Percentiles rank a stretch among this genome's conserved stretches.
Evolutionary conservation across 53 echinoderm and acorn worm species (phyloP).

Genomic region (Henricia sp.): DNA sequence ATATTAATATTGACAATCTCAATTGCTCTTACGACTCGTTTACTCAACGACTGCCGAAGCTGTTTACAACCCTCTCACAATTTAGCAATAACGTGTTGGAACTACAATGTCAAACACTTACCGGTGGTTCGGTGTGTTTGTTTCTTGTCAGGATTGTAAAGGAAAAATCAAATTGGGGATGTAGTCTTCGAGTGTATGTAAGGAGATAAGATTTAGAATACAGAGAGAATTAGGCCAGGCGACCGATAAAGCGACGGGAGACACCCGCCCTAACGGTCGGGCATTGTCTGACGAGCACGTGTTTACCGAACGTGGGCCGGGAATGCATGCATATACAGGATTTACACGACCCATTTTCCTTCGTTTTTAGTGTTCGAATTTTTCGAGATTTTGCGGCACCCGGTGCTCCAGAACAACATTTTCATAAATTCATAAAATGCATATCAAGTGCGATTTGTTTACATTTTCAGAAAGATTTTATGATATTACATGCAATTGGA

Average conservation of each 20-base stretch:
- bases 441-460: too few species aligned
- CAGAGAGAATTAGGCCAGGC: conserved; percentile 5
- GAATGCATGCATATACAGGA: too few species aligned
- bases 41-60: conserved; percentile 30
- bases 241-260: conserved; percentile 3
- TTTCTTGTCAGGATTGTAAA: not conserved
- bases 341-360: too few species aligned
- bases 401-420: too few species aligned
- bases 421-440: too few species aligned
- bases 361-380: too few species aligned
- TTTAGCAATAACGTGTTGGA: conserved; percentile 48
- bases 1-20: conserved; percentile 28
- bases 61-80: conserved; percentile 43
- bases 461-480: too few species aligned
- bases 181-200: conserved; percentile 26
- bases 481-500: too few species aligned
- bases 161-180: conserved; percentile 4
- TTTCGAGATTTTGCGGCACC: too few species aligned
- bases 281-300: not conserved
- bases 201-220: conserved; percentile 41
- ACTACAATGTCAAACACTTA: conserved; percentile 31
- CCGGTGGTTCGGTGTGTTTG: conserved; percentile 35
- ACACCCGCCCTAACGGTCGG: conserved; percentile 5
- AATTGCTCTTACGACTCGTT: conserved; percentile 15
- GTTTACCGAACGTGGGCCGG: conserved; percentile 31